A percentile compares a stretch with the other conserved stretches of the same genome.
Conservation (phyloP, 2,113 vertebrate species). For the Podarcis muralis region DNA sequence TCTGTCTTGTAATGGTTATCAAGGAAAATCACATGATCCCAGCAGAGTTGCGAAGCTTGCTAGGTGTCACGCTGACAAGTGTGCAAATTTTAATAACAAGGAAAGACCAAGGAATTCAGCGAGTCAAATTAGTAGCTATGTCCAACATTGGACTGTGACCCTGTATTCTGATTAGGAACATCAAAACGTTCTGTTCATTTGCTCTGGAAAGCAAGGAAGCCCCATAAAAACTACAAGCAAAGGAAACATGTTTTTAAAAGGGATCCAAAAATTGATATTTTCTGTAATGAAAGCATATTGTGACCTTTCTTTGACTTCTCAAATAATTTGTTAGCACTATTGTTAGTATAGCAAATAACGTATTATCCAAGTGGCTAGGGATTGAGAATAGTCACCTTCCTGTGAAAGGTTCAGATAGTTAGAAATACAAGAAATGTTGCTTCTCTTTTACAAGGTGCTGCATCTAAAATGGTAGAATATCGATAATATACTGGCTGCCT, state of each 20-base stretch:
- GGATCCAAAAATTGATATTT: neutral
- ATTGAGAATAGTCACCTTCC: neutral
- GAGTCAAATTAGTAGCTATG: constrained; percentile 15
- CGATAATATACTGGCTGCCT: neutral
- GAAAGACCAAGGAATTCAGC: neutral
- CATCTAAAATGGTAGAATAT: neutral
- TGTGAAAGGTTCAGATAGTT: neutral
- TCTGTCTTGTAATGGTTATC: constrained; percentile 11
- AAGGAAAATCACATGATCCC: constrained; percentile 11
- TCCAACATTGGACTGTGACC: neutral
- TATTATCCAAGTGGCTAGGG: neutral
- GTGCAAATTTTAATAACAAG: neutral
- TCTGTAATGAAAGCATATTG: neutral
- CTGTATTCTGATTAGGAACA: constrained; percentile 27
- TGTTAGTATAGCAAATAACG: neutral
- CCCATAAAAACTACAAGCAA: constrained; percentile 32
- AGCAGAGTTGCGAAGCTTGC: neutral
- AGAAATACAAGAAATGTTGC: neutral
- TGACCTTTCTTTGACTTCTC: neutral
- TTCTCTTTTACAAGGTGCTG: neutral
- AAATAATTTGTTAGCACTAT: neutral
- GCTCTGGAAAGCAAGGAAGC: constrained; percentile 8
- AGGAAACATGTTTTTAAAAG: constrained; percentile 1
- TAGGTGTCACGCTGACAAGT: neutral
- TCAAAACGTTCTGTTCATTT: constrained; percentile 8